Conservation (phyloP, 2,113 vertebrate genomes). For the Chelonoidis abingdonii region DNA sequence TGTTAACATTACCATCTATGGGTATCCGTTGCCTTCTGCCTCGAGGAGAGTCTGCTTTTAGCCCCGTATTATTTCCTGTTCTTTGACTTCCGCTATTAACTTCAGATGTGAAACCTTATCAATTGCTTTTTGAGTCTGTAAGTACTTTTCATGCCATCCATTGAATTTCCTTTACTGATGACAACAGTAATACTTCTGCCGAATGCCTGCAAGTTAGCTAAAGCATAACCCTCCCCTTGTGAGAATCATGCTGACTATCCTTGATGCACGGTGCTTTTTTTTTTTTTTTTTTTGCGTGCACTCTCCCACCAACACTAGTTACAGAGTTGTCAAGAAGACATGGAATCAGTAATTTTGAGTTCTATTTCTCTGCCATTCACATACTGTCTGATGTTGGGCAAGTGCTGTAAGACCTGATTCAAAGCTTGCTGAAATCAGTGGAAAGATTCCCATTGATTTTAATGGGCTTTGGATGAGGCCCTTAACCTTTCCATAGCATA, state of each 20-base stretch:
- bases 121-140: not conserved
- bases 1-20: slow-evolving; percentile 11
- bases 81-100: not conserved
- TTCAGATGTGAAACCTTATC: not conserved
- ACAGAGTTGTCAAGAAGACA: not conserved
- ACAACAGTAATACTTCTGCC: not conserved
- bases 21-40: slow-evolving; percentile 13
- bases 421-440: slow-evolving; percentile 23
- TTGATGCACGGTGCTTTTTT: not conserved
- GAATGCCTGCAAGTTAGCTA: not conserved
- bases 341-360: not conserved
- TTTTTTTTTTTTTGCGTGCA: not conserved
- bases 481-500: not conserved
- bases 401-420: not conserved
- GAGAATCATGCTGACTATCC: not conserved
- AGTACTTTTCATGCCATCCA: not conserved
- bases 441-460: slow-evolving; percentile 20
- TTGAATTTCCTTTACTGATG: not conserved
- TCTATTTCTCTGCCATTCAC: not conserved
- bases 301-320: not conserved
- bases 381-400: not conserved
- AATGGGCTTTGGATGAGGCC: not conserved
- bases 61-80: not conserved
- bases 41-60: slow-evolving; percentile 8
- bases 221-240: not conserved